These are phyloP conservation scores for Muntiacus reevesi DNA, from an alignment of 2,113 vertebrate species.

Conservation along the genomic window DNA sequence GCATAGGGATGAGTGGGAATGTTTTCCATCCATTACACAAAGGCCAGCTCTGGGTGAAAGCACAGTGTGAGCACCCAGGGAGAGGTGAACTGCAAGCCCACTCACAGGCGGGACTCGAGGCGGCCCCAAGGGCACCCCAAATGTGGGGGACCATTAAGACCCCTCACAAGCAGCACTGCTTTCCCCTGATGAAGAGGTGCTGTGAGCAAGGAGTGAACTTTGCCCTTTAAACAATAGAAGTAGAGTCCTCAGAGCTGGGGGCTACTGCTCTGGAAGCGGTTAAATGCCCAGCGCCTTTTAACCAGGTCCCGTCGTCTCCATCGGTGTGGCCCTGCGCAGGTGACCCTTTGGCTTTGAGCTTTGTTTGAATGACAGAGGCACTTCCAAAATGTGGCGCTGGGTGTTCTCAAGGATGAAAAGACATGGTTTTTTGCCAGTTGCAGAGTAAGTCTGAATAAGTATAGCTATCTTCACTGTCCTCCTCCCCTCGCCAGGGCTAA, in stretches of 20 bases:
- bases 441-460: rapidly evolving
- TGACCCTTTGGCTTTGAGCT: not conserved
- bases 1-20: not conserved
- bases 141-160: not conserved
- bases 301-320: rapidly evolving
- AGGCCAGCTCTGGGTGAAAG: rapidly evolving
- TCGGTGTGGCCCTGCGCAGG: not conserved
- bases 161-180: rapidly evolving
- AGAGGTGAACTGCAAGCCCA: not conserved
- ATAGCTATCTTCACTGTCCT: too few species aligned
- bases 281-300: not conserved
- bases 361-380: not conserved
- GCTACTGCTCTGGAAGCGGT: not conserved
- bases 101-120: not conserved
- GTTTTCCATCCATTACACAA: rapidly evolving
- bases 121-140: not conserved
- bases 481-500: rapidly evolving
- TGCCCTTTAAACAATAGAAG: rapidly evolving
- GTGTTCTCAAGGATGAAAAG: not conserved
- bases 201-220: rapidly evolving
- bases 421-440: too few species aligned
- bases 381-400: rapidly evolving
- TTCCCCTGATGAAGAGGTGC: rapidly evolving
- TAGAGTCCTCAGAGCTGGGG: not conserved
- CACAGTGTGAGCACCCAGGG: not conserved